Conservation (phyloP, 30 jellyfish, hydroid and myxozoan species). For the Pelagia noctiluca region DNA sequence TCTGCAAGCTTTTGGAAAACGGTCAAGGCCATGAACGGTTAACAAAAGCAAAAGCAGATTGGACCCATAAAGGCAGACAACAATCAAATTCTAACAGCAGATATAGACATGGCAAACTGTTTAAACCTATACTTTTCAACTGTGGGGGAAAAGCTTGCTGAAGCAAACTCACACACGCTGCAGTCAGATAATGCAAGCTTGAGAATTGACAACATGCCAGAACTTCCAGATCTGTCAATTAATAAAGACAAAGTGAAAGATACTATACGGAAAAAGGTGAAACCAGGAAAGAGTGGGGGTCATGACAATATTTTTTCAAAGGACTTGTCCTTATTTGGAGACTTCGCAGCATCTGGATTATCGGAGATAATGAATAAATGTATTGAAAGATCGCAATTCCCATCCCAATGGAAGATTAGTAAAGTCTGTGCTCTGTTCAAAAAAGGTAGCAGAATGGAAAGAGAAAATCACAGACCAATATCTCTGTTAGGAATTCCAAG, state of each 20-base stretch:
- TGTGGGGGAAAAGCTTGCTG: constrained; percentile 58
- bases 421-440: too few relatives aligned
- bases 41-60: background rate
- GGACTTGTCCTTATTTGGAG: too few relatives aligned
- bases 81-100: constrained; percentile 23
- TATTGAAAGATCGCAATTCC: too few relatives aligned
- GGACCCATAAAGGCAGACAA: constrained; percentile 58
- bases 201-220: background rate
- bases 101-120: constrained; percentile 54
- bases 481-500: too few relatives aligned
- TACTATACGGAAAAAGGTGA: constrained; percentile 17
- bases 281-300: constrained; percentile 61
- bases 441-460: too few relatives aligned
- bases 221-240: too few relatives aligned
- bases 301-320: constrained; percentile 28
- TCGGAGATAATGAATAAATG: too few relatives aligned
- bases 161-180: background rate
- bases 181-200: constrained; percentile 1
- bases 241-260: constrained; percentile 21
- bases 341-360: too few relatives aligned
- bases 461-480: too few relatives aligned
- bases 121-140: constrained; percentile 40
- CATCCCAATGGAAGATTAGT: too few relatives aligned
- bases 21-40: constrained; percentile 51
- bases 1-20: constrained; percentile 55